phyloP scores from a whole-genome alignment of 1,140 invertebrate genomes.

The Drosophila grimshawi region DNA sequence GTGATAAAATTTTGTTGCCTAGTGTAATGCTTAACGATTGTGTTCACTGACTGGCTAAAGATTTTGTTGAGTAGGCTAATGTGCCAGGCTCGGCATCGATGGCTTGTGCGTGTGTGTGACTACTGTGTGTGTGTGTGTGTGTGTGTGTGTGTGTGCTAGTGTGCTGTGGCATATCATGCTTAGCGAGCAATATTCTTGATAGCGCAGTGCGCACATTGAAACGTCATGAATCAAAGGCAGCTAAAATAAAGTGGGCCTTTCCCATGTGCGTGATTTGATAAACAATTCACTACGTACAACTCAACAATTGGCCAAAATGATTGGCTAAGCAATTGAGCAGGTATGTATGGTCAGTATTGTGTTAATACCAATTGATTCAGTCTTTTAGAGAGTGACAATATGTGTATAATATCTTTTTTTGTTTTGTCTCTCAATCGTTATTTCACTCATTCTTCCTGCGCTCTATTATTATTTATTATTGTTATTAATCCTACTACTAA shows the following conservation, averaged over 20 bases:
- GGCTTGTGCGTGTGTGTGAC: conserved; percentile 1
- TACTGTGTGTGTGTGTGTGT: conserved; percentile 2
- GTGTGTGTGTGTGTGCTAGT: neutral
- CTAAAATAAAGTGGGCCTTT: conserved; percentile 1
- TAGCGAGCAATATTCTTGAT: conserved; percentile 67
- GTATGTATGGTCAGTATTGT: neutral
- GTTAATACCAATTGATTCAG: neutral
- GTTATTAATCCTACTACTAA: too few species aligned
- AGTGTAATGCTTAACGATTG: conserved; percentile 73
- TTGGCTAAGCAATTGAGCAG: neutral
- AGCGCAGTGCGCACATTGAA: conserved; percentile 58
- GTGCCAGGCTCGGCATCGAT: conserved; percentile 33
- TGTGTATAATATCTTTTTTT: too few species aligned
- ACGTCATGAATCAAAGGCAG: conserved; percentile 56
- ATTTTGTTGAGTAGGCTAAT: conserved; percentile 79
- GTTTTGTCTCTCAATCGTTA: too few species aligned
- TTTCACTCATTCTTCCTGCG: too few species aligned
- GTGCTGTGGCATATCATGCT: conserved; percentile 53
- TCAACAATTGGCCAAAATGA: conserved; percentile 3
- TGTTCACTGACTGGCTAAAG: conserved; percentile 74
- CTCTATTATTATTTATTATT: too few species aligned
- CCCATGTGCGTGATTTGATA: conserved; percentile 54
- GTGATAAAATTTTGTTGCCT: conserved; percentile 79
- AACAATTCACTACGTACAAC: conserved; percentile 24
- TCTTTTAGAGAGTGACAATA: neutral